Evolutionary conservation across 2,113 vertebrate species (phyloP), one percentile per base, ranked within the genome.

Genomic region (Brienomyrus brachyistius): DNA sequence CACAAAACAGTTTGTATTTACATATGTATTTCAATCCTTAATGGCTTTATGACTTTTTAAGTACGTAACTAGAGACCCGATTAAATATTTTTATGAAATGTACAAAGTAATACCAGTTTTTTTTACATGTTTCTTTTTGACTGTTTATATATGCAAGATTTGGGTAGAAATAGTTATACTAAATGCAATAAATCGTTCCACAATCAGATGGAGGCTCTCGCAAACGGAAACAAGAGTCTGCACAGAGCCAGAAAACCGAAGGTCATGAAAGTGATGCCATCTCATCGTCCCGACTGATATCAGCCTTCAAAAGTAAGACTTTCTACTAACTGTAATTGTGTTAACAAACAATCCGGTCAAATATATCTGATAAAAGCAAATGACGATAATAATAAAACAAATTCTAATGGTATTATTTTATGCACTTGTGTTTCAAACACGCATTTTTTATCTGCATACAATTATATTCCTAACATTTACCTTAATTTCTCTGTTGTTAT

Each of bases 281-380:
- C 89, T 86, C 92, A 0, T 95, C 96, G 77, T 98, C 97, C 6
- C 92, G 96, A 40, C 92, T 99, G 91, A 93, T 97, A 88, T 35
- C 94, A 0, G 95, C 96, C 89, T 99, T 99, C 93, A 98, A 95
- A 95, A 95, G 98, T 98, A 95, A 95, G 95, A 48, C 7, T 9
- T 84, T 48, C 15, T 31, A 70, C 62, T 70, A 70, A 70, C 62
- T 27, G 59, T 17, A 80, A 80, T 80, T 80, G 43, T 43, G 40
- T 35, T 35, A 43, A 43, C 5, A 80, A 80, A 19, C 19, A 70
- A 70, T 43, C 15, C 6, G 13, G n/a, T 35, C n/a, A 3, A 27
- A 23, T 66, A 27, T 11, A 70, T 70, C 5, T 74, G 66, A 5
- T 74, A 27, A 80, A 80, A 80, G 43, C 13, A 40, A 40, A 77